A percentile compares a stretch with the other conserved stretches of the same genome.
Conservation (phyloP, 1,140 invertebrate species). For the Bombus sylvicola region DNA sequence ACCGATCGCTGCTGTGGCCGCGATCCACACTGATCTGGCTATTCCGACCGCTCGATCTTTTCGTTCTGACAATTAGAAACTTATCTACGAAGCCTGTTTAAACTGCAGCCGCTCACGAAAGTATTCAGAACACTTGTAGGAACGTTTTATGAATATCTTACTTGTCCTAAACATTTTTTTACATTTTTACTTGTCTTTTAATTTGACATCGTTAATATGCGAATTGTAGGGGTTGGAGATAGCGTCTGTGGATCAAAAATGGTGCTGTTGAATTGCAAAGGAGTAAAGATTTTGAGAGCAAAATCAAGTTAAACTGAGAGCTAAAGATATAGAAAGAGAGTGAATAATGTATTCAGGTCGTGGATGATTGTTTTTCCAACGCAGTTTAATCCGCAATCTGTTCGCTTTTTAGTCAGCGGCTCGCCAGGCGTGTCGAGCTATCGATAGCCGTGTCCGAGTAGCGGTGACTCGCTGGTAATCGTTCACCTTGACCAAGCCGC, state of each 20-base stretch:
- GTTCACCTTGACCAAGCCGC: constrained; percentile 13
- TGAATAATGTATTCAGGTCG: background rate
- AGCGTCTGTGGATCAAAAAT: background rate
- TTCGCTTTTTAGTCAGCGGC: background rate
- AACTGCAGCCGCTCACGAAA: background rate
- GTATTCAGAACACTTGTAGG: background rate
- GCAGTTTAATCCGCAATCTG: background rate
- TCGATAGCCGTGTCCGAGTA: background rate
- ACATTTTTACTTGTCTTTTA: background rate
- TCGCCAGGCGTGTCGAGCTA: constrained; percentile 14
- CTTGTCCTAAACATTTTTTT: too few relatives aligned
- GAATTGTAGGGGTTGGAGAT: background rate
- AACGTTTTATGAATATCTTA: too few relatives aligned
- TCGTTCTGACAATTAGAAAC: background rate
- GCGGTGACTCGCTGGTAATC: background rate
- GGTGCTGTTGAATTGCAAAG: background rate
- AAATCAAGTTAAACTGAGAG: background rate
- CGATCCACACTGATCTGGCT: constrained; percentile 20
- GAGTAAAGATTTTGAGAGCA: background rate
- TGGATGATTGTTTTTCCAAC: background rate
- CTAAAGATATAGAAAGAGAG: background rate
- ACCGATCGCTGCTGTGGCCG: constrained; percentile 24
- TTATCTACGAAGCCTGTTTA: background rate
- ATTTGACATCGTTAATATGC: too few relatives aligned
- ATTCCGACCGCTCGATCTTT: constrained; percentile 4